These are phyloP conservation scores for Acrobasis repandana DNA, from an alignment of 2,888 invertebrate species.

Conservation along the genomic window DNA sequence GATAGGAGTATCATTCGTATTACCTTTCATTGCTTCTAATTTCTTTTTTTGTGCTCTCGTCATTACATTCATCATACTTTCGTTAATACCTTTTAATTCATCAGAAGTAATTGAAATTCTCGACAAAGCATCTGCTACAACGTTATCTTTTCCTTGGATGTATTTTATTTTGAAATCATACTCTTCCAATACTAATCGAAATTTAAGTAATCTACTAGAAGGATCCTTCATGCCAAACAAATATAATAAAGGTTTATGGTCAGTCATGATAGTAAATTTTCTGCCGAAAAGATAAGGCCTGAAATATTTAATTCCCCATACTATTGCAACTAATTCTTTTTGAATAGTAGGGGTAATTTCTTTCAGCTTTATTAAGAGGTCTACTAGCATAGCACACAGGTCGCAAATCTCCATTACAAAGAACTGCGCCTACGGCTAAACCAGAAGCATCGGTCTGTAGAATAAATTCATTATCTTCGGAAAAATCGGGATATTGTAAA, in stretches of 20 bases:
- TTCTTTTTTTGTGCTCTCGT: slow-evolving; percentile 28
- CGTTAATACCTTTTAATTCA: slow-evolving; percentile 23
- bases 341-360: slow-evolving; percentile 28
- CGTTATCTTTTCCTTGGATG: slow-evolving; percentile 23
- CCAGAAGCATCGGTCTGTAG: slow-evolving; percentile 33
- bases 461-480: slow-evolving; percentile 28
- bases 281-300: slow-evolving; percentile 29
- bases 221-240: slow-evolving; percentile 27
- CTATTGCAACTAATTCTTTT: slow-evolving; percentile 29
- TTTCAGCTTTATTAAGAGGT: slow-evolving; percentile 29
- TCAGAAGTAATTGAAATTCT: slow-evolving; percentile 24
- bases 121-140: slow-evolving; percentile 24
- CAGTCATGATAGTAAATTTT: slow-evolving; percentile 29
- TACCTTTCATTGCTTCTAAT: slow-evolving; percentile 11
- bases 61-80: slow-evolving; percentile 23
- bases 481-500: slow-evolving; percentile 26
- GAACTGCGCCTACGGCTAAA: slow-evolving; percentile 27
- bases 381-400: slow-evolving; percentile 32
- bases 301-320: slow-evolving; percentile 31
- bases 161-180: slow-evolving; percentile 20
- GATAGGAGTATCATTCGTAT: slow-evolving; percentile 7
- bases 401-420: slow-evolving; percentile 18
- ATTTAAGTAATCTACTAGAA: slow-evolving; percentile 25
- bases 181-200: slow-evolving; percentile 25
- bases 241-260: slow-evolving; percentile 29